Evolutionary conservation across 1,140 invertebrate species (phyloP).

Genomic region (Dufourea novaeangliae): DNA sequence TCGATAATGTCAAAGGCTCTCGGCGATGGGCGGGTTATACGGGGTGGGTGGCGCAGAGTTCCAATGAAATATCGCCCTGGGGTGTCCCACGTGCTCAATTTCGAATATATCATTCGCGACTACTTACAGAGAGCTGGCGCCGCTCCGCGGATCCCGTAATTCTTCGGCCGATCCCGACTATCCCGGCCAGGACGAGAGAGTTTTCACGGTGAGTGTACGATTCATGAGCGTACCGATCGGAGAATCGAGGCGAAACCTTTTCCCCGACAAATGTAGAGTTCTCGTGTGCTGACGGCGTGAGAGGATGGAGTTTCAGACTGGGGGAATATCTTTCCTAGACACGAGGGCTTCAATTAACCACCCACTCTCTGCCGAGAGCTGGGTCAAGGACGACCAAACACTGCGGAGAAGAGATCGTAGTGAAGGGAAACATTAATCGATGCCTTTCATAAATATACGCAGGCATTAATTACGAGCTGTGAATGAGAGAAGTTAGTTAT

Average conservation of each 20-base stretch:
- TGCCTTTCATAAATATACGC: slow-evolving; percentile 40
- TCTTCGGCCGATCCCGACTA: slow-evolving; percentile 44
- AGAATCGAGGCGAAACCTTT: slow-evolving; percentile 39
- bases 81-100: slow-evolving; percentile 63
- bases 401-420: too few relatives aligned
- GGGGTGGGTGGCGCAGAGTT: slow-evolving; percentile 44
- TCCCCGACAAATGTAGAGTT: slow-evolving; percentile 44
- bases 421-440: slow-evolving; percentile 33
- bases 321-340: slow-evolving; percentile 39
- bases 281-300: slow-evolving; percentile 46
- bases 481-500: background rate
- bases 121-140: slow-evolving; percentile 62
- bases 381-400: too few relatives aligned
- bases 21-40: background rate
- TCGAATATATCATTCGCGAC: slow-evolving; percentile 72
- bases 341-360: slow-evolving; percentile 34
- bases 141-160: slow-evolving; percentile 49
- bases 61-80: slow-evolving; percentile 64
- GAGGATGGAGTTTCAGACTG: slow-evolving; percentile 30
- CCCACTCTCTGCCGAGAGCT: background rate
- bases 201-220: slow-evolving; percentile 36
- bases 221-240: slow-evolving; percentile 35
- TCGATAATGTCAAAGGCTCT: slow-evolving; percentile 66
- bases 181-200: slow-evolving; percentile 19
- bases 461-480: slow-evolving; percentile 36